These are phyloP conservation scores for Drosophila sproati DNA, from an alignment of 1,140 invertebrate genomes.

Conservation along the genomic window DNA sequence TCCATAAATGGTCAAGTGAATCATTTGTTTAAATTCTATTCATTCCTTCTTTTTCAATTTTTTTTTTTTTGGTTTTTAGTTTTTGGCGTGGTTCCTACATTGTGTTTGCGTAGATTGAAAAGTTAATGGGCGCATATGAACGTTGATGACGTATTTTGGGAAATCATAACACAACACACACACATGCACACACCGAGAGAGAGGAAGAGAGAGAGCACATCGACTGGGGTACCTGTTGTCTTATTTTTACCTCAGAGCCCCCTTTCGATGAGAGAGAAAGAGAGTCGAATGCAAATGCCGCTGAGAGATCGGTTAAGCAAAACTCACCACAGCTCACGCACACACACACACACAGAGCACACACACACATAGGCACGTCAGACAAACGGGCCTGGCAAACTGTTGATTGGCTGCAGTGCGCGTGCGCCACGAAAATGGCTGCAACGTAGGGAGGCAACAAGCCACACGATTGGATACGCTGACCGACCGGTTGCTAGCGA, in stretches of 20 bases:
- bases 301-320: conserved; percentile 29
- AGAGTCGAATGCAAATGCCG: neutral
- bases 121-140: conserved; percentile 65
- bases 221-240: conserved; percentile 73
- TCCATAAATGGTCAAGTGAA: conserved; percentile 81
- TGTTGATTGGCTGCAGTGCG: conserved; percentile 84
- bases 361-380: neutral
- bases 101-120: conserved; percentile 68
- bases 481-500: conserved; percentile 47
- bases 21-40: conserved; percentile 73
- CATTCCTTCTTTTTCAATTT: too few species aligned
- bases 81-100: conserved; percentile 51
- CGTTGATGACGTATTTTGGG: conserved; percentile 79
- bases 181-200: conserved; percentile 12
- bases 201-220: neutral
- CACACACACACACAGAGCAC: conserved; percentile 9
- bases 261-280: conserved; percentile 22
- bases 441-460: conserved; percentile 77
- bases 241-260: conserved; percentile 70
- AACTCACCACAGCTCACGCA: conserved; percentile 47
- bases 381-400: conserved; percentile 72
- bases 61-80: neutral
- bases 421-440: conserved; percentile 84
- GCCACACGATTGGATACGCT: conserved; percentile 69
- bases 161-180: conserved; percentile 72